Evolutionary conservation across 2,888 invertebrate species (phyloP), one percentile per base, ranked within the genome.

Genomic region (Coremacera marginata): DNA sequence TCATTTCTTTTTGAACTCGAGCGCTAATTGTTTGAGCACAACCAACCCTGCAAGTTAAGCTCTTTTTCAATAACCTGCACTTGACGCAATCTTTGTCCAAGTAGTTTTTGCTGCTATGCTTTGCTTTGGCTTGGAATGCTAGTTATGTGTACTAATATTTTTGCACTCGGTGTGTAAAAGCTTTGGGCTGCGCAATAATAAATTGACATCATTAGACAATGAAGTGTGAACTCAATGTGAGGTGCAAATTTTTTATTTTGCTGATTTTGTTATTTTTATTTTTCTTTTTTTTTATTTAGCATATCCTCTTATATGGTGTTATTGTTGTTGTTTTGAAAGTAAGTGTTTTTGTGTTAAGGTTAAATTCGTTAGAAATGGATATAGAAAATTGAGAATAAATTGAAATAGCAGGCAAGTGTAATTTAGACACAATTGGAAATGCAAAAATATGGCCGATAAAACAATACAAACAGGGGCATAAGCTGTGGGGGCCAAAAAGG

Each of bases 181-280:
- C 63, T 34, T 2, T n/a, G 7, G 55, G 19, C 55, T 55, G 55
- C 55, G 22, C 55, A 19, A 22, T 19, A 55, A 27, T 19, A 70
- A 52, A 70, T 70, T 70, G 60, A 60, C 71, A 71, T 71, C 71
- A 60, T 71, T 71, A 71, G 71, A 60, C 60, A 71, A 60, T 71
- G 71, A 71, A 71, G 71, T 71, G 71, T 71, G 60, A 55, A 70
- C 52, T 70, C 70, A 70, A 67, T 67, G 67, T 34, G 37, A 68
- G 68, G 68, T 68, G 68, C 68, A 51, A 68, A 68, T 68, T 68
- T 68, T 68, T 27, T 65, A 19, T 65, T 65, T 27, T 34, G n/a
- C 16, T 19, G n/a, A n/a, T 9, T 27, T 14, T 63, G 25, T n/a
- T 14, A 8, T 63, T 63, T 27, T 16, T 63, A 3, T 16, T 37